Conservation (phyloP, 2,113 vertebrate genomes). For the Nesoenas mayeri region DNA sequence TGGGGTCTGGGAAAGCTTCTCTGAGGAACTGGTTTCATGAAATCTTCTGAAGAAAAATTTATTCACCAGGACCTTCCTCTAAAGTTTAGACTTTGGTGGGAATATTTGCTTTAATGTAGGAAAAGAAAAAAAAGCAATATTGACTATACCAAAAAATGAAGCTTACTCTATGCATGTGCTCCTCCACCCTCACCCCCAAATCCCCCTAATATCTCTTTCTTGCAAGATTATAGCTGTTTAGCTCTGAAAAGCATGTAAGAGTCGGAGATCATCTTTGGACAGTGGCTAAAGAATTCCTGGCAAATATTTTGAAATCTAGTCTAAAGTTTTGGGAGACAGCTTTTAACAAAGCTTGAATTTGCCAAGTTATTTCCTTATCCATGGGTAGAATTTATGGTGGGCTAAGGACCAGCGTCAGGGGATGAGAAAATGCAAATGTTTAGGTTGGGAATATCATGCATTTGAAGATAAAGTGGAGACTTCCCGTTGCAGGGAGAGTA, state of each 20-base stretch:
- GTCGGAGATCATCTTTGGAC: not conserved
- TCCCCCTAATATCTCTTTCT: not conserved
- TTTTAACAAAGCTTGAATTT: not conserved
- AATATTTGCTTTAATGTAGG: not conserved
- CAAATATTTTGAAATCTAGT: not conserved
- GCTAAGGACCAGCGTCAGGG: not conserved
- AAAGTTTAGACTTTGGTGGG: not conserved
- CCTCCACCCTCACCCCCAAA: accelerated
- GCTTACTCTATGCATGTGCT: not conserved
- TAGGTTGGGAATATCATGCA: not conserved
- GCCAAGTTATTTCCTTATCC: not conserved
- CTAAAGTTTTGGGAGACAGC: not conserved
- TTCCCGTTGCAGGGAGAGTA: not conserved
- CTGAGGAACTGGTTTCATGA: not conserved
- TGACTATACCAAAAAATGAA: not conserved
- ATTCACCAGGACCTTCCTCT: not conserved
- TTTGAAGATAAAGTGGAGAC: not conserved
- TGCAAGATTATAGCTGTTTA: not conserved
- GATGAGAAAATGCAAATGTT: not conserved
- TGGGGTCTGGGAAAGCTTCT: not conserved
- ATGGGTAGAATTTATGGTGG: not conserved
- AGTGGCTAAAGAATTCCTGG: not conserved
- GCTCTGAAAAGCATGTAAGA: not conserved
- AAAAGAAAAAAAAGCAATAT: not conserved
- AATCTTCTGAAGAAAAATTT: not conserved